phyloP scores from a whole-genome alignment of 1,140 invertebrate species.

The Polyergus mexicanus region DNA sequence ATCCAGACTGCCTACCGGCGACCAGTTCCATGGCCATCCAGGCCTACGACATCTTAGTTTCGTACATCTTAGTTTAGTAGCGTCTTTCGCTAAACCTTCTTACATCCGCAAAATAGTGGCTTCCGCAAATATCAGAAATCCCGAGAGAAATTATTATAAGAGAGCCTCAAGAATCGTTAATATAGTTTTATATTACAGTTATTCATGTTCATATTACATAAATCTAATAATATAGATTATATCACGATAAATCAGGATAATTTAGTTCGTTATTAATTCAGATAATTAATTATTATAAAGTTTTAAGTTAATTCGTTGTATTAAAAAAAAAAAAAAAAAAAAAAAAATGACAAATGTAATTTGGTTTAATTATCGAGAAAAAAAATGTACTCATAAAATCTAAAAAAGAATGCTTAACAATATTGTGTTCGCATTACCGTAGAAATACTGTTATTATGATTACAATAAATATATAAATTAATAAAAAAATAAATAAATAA shows the following conservation, averaged over 20 bases:
- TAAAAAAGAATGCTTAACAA: background rate
- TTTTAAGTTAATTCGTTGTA: background rate
- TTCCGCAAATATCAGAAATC: background rate
- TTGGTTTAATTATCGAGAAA: constrained; percentile 33
- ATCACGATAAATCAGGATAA: background rate
- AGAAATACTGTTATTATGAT: constrained; percentile 9
- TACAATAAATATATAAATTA: background rate
- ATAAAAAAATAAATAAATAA: background rate
- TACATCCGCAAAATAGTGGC: background rate
- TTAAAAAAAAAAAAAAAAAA: background rate
- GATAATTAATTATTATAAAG: background rate
- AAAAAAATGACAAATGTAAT: background rate
- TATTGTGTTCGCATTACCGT: background rate
- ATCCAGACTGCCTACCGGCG: constrained; percentile 65
- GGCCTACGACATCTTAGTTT: constrained; percentile 72
- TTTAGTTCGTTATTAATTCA: constrained; percentile 16
- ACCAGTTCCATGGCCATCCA: constrained; percentile 68
- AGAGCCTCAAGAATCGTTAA: background rate
- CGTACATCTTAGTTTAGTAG: constrained; percentile 57
- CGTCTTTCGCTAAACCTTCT: constrained; percentile 9
- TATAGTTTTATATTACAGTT: background rate
- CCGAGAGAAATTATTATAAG: background rate
- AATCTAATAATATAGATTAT: constrained; percentile 16
- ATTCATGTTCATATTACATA: constrained; percentile 5
- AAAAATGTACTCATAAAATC: background rate